Evolutionary conservation across 2,113 vertebrate species (phyloP), one percentile per base, ranked within the genome.

Genomic region (Callocephalon fimbriatum): DNA sequence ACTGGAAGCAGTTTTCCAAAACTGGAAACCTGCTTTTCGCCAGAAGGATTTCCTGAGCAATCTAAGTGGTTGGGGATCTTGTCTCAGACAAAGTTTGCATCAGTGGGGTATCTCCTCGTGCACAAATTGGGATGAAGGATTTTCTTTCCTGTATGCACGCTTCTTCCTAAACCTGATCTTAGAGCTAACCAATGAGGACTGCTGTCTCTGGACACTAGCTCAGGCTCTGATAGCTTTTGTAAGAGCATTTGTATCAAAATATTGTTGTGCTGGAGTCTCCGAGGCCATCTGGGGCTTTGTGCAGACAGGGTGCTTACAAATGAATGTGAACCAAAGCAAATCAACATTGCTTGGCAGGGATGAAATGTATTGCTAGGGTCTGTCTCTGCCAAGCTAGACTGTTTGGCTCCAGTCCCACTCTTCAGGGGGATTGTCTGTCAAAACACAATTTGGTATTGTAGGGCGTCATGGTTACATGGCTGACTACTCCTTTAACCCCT

Each of bases 261-360:
- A 95, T 95, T 96, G 90, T 94, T 96, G 58, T 94, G 83, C 88
- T 94, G 68, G 80, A 93, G 76, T 79, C 88, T 84, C 83, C 58
- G 61, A 29, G 27, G 95, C 94, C 97, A 97, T 95, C 95, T 97
- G 97, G 93, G 92, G 61, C 88, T 95, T 94, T 92, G 93, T 77
- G 58, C 95, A 95, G 97, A 97, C 91, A 89, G 92, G 22, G 93
- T 84, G 94, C 93, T 91, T 75, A 95, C 95, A 92, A 97, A 93
- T 96, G 97, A 97, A 95, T 97, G 91, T 58, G 86, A 97, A 95
- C 80, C 94, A 96, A 93, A 97, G 94, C 95, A 97, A 95, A 95
- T 93, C 97, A 97, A 71, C 96, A 95, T 97, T 96, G 94, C 91
- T 94, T 96, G 96, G 94, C 88, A 76, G 91, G 92, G 86, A 91